These are phyloP conservation scores for Dromococcyx pavoninus DNA, from an alignment of 2,797 vertebrate genomes.

Conservation along the genomic window DNA sequence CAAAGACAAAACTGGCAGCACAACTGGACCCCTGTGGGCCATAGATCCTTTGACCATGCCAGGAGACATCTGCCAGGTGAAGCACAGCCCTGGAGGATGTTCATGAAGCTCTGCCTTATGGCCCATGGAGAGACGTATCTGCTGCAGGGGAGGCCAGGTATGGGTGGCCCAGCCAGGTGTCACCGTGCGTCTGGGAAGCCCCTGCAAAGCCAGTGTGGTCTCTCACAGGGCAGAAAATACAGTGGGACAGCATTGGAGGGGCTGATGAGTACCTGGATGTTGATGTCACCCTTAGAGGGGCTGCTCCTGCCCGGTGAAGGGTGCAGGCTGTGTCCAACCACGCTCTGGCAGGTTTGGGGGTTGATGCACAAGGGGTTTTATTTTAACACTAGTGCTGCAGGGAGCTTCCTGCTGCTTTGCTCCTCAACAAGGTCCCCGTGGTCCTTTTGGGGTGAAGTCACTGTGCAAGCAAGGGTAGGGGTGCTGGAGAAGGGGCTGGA, in stretches of 20 bases:
- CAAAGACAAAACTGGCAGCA: neutral
- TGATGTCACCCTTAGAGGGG: neutral
- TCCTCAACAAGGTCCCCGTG: neutral
- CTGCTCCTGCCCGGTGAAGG: neutral
- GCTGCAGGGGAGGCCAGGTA: neutral
- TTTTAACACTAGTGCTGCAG: neutral
- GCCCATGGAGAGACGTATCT: neutral
- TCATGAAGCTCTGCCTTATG: neutral
- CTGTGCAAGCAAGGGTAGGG: accelerated
- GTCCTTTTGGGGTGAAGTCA: neutral
- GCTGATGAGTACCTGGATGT: neutral
- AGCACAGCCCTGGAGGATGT: neutral
- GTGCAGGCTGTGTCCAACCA: neutral
- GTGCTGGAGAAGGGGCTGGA: neutral
- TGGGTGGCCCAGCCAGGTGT: neutral
- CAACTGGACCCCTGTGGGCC: conserved; percentile 11
- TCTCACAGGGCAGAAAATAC: neutral
- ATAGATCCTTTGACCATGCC: neutral
- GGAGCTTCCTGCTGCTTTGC: neutral
- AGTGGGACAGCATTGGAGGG: neutral
- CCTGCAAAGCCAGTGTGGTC: accelerated
- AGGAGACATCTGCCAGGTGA: neutral
- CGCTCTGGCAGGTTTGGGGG: accelerated
- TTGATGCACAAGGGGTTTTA: neutral
- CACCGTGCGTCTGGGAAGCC: neutral